Evolutionary conservation across 1,140 invertebrate species (phyloP).

Genomic region (Macrobrachium nipponense): DNA sequence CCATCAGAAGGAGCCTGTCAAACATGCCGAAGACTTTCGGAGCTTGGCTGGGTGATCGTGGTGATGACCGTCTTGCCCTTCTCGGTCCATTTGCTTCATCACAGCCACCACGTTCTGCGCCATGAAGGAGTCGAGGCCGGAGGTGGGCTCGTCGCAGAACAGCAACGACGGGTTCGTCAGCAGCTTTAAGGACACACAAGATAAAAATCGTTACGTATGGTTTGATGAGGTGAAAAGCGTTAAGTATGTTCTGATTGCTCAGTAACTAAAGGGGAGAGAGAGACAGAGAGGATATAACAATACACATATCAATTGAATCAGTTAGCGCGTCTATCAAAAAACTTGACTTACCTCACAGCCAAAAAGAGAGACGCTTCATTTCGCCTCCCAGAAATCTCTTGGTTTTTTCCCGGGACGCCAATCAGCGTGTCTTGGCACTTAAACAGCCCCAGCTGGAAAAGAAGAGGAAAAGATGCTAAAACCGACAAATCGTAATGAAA

Average conservation of each 20-base stretch:
- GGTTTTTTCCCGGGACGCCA: constrained; percentile 78
- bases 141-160: constrained; percentile 98
- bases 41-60: constrained; percentile 97
- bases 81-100: constrained; percentile 70
- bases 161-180: constrained; percentile 93
- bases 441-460: constrained; percentile 79
- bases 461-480: neutral
- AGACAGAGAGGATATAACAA: too few relatives aligned
- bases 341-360: constrained; percentile 79
- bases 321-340: too few relatives aligned
- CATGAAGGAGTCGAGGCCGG: constrained; percentile 90
- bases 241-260: neutral
- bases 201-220: neutral
- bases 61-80: constrained; percentile 89
- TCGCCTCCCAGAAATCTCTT: constrained; percentile 97
- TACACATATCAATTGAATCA: too few relatives aligned
- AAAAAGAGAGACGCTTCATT: constrained; percentile 91
- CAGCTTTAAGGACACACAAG: constrained; percentile 73
- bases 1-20: constrained; percentile 89
- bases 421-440: constrained; percentile 91
- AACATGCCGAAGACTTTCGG: constrained; percentile 88
- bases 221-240: too few relatives aligned
- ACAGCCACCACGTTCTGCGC: constrained; percentile 90
- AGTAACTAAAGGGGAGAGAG: neutral
- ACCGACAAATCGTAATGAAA: neutral